Base-by-base conservation (phyloP, 2,797 vertebrate genomes). In the Sebastes jordani region DNA sequence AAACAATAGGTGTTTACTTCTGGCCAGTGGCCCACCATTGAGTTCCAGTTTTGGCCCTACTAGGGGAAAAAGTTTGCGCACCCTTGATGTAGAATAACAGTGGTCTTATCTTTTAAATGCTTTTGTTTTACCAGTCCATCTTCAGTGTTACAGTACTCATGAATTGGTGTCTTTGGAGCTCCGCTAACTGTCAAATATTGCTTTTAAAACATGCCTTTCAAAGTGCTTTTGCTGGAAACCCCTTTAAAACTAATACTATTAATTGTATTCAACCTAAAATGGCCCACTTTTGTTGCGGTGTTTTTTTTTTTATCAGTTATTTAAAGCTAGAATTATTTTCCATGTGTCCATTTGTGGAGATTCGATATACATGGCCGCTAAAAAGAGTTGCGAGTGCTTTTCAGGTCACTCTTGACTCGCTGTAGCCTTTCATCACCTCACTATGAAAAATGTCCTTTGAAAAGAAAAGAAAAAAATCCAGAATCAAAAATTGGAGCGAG, bases 361-460 rank as follows among this genome's bases (percentile, higher is more conserved):
- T 36, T 34, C 5, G 65, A 16, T 56, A 20, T 6, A 62, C 25
- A 49, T 23, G 16, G 60, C 25, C 29, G 9, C 23, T 63, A 27
- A 69, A 32, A 32, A 55, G 23, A 60, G 22, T 11, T 66, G 20
- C 20, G 34, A 30, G 9, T 29, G 29, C 56, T 75, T 80, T 61
- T 74, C 66, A 55, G 70, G 42, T 76, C 68, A 73, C 27, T 74
- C 20, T 82, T 60, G 10, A 66, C 49, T 76, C n/a, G 3, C 29
- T 72, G 16, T 23, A 63, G 11, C 36, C 9, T 74, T 75, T 73
- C 76, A 32, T 81, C 63, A 52, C 25, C 61, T 76, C 59, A 60
- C 42, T 79, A 11, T 54, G 2, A 60, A 23, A 42, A 23, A 65
- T 23, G 54, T 56, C 22, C 7, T 59, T 54, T 61, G 8, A 25